phyloP scores from a whole-genome alignment of 2,888 invertebrate genomes.

The Aspidiotus destructor region DNA sequence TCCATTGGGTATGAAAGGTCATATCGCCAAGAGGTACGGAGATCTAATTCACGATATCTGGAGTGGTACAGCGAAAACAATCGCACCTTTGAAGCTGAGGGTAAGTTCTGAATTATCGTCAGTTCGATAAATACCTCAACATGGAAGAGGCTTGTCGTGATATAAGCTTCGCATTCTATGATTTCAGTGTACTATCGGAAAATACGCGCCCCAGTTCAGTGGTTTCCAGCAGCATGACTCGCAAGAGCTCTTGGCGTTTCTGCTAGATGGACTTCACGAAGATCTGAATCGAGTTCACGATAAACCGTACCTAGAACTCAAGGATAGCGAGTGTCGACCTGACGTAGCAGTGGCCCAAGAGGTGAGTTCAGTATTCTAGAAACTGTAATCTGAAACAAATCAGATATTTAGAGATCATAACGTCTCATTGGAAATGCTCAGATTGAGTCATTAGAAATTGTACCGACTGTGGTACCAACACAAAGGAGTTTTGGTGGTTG shows the following conservation, averaged over 20 bases:
- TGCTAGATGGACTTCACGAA: conserved; percentile 84
- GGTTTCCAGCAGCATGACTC: conserved; percentile 91
- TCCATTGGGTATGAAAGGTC: conserved; percentile 78
- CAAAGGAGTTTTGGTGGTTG: too few relatives aligned
- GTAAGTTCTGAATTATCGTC: conserved; percentile 42
- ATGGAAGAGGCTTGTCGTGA: background rate
- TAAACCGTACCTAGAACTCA: conserved; percentile 61
- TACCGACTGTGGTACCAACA: too few relatives aligned
- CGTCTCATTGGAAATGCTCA: too few relatives aligned
- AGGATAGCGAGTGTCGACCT: conserved; percentile 66
- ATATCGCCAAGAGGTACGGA: conserved; percentile 70
- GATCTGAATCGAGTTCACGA: conserved; percentile 73
- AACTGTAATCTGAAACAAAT: too few relatives aligned
- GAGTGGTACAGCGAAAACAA: conserved; percentile 70
- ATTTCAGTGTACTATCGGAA: conserved; percentile 65
- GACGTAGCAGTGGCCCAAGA: conserved; percentile 55
- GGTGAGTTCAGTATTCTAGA: conserved; percentile 38
- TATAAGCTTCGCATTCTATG: background rate
- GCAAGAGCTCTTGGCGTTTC: conserved; percentile 81
- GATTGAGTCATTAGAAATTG: too few relatives aligned
- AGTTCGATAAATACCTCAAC: background rate
- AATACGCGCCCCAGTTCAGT: conserved; percentile 73
- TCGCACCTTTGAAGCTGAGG: conserved; percentile 74
- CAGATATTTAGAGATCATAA: too few relatives aligned
- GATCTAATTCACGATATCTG: conserved; percentile 62